phyloP scores from a whole-genome alignment of 2,888 invertebrate genomes.

The Xanthorhoe designata region DNA sequence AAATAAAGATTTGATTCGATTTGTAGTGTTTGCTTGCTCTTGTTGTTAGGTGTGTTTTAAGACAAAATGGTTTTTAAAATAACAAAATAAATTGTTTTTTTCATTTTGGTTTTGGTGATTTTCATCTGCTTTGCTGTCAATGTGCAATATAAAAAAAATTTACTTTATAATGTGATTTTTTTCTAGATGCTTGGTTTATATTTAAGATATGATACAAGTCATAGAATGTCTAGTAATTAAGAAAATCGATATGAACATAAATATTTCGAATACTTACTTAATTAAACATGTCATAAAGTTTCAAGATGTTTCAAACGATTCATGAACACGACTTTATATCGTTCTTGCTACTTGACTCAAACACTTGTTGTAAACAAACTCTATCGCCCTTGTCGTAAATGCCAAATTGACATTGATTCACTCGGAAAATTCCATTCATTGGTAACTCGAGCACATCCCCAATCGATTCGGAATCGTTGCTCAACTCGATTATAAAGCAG shows the following conservation, averaged over 20 bases:
- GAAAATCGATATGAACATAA: no score
- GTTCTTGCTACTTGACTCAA: not conserved
- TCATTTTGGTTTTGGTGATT: no score
- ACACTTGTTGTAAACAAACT: not conserved
- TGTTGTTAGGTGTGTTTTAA: not conserved
- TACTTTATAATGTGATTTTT: no score
- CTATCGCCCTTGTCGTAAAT: conserved; percentile 5
- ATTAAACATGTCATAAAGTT: no score
- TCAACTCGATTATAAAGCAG: conserved; percentile 57
- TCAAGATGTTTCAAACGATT: no score
- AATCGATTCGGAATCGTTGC: conserved; percentile 52
- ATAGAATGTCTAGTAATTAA: no score
- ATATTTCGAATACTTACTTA: no score
- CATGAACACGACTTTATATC: not conserved
- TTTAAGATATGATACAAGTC: no score
- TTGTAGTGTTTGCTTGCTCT: not conserved
- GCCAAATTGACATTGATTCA: conserved; percentile 37
- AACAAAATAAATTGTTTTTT: not conserved
- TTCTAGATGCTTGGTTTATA: no score
- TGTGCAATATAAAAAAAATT: no score
- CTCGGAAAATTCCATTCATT: conserved; percentile 35
- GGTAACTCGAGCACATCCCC: conserved; percentile 42
- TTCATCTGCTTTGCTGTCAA: no score
- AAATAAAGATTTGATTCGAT: not conserved
- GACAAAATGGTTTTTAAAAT: not conserved